Evolutionary conservation across 2,113 vertebrate genomes (phyloP).

Genomic region (Pithys albifrons): DNA sequence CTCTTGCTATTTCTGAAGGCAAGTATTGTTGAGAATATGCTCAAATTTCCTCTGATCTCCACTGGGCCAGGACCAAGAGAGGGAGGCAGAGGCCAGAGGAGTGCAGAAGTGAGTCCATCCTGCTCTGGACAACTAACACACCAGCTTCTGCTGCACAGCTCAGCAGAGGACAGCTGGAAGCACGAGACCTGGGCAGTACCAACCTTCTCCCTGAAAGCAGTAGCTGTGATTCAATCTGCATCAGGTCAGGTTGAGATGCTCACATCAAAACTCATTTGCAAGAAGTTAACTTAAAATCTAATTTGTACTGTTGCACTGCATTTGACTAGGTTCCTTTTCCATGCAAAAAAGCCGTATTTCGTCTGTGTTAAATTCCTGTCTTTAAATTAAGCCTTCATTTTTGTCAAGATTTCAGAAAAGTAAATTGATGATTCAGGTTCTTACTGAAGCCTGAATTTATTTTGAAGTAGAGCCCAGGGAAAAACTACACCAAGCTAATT

Average conservation of each 20-base stretch:
- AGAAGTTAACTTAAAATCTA: neutral
- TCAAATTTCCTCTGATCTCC: neutral
- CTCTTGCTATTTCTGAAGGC: neutral
- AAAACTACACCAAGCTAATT: conserved; percentile 51
- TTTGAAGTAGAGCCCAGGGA: conserved; percentile 42
- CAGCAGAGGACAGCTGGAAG: neutral
- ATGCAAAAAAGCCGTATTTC: neutral
- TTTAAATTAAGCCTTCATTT: conserved; percentile 7
- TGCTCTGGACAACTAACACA: neutral
- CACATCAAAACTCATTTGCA: neutral
- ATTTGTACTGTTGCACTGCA: neutral
- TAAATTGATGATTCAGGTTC: conserved; percentile 20
- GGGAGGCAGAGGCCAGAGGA: neutral
- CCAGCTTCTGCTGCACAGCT: neutral
- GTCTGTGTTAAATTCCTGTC: neutral
- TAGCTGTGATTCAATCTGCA: neutral
- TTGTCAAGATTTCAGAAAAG: neutral
- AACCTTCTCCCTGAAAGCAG: neutral
- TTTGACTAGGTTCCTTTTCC: neutral
- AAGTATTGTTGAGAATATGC: neutral
- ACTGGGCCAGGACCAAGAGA: neutral
- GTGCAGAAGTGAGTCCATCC: no score
- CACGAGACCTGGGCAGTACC: neutral
- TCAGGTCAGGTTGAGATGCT: neutral
- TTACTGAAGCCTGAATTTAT: conserved; percentile 45